Evolutionary conservation across 2,113 vertebrate species (phyloP).

Genomic region (Paradoxurus hermaphroditus): DNA sequence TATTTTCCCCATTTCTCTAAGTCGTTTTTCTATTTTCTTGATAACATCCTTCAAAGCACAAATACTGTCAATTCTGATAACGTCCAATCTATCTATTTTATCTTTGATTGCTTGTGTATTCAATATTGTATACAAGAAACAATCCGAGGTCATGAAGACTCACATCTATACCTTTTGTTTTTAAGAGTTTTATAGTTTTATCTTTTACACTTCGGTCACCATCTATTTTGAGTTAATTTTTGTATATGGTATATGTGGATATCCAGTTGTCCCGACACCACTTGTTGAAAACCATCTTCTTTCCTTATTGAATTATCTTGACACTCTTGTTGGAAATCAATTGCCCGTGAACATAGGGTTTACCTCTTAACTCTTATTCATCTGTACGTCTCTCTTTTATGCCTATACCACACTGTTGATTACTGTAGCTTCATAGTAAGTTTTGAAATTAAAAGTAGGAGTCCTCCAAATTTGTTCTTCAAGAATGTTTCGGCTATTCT

Average conservation of each 20-base stretch:
- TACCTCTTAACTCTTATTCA: background rate
- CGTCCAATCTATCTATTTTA: background rate
- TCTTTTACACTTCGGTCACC: background rate
- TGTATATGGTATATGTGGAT: background rate
- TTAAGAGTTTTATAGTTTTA: background rate
- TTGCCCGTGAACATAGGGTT: background rate
- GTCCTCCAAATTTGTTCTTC: background rate
- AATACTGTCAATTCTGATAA: background rate
- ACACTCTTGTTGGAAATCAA: background rate
- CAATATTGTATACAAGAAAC: background rate
- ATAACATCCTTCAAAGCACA: background rate
- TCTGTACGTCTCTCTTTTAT: background rate
- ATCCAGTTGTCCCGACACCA: background rate
- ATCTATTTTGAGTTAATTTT: background rate
- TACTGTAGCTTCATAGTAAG: background rate
- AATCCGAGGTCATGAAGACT: background rate
- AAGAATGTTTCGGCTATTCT: background rate
- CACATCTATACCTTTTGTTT: background rate
- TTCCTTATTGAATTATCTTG: background rate
- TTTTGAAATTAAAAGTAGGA: background rate
- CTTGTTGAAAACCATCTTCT: background rate
- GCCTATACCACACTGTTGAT: background rate
- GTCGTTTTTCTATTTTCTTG: background rate
- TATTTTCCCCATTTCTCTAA: background rate
- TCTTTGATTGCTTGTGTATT: background rate